phyloP scores from a whole-genome alignment of 2,113 vertebrate species.

The Corvus cornix region DNA sequence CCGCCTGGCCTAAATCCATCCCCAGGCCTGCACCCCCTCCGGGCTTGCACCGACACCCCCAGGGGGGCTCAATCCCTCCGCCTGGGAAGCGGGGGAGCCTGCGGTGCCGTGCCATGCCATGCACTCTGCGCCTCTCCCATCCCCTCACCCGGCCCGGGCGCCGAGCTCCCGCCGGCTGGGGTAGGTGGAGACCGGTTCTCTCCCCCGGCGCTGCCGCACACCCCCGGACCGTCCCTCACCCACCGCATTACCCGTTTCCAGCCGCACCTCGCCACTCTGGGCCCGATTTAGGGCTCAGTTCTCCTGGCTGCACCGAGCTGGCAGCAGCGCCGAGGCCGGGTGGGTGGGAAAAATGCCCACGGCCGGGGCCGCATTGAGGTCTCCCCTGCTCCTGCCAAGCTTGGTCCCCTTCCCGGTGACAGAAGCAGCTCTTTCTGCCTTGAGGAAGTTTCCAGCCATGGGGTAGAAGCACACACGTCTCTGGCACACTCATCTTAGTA shows the following conservation, averaged over 20 bases:
- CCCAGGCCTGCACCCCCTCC: background rate
- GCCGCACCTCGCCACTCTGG: background rate
- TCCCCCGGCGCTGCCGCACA: too few species aligned
- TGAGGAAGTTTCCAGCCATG: background rate
- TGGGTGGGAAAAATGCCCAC: too few species aligned
- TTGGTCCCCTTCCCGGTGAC: background rate
- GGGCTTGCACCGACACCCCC: background rate
- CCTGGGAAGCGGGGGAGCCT: background rate
- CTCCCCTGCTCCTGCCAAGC: background rate
- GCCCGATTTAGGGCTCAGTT: background rate
- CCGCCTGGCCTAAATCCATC: background rate
- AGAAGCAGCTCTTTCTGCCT: background rate
- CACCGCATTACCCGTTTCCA: background rate
- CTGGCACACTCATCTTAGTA: background rate
- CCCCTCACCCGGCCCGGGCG: background rate
- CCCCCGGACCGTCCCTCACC: background rate
- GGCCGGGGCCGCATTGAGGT: background rate
- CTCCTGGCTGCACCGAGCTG: background rate
- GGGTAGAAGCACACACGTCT: background rate
- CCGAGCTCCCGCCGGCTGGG: background rate
- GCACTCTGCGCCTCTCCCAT: too few species aligned
- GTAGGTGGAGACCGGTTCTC: background rate
- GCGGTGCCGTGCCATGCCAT: background rate
- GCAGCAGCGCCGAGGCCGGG: background rate
- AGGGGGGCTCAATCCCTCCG: background rate